Base-by-base conservation (phyloP, 2,888 invertebrate species). In the Rhimphoctona megacephalus region DNA sequence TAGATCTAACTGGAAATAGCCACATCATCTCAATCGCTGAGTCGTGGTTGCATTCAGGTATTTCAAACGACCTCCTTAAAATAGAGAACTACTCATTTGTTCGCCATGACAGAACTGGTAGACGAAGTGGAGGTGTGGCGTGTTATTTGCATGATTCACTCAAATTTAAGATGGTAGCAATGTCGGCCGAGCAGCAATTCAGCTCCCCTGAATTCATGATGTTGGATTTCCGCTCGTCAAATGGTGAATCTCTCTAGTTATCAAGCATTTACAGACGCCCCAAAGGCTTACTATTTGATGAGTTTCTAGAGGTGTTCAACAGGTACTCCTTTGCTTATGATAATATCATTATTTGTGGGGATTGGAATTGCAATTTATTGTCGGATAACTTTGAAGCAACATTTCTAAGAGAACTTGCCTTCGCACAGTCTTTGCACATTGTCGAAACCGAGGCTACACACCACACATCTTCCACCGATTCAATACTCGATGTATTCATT, bases 61-160 rank as follows among this genome's bases (percentile, higher is more conserved):
- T 77, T 1, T 33, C 30, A 5, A 77, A 78, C 14, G 74, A 52
- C 43, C 36, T 70, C 14, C 0, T 84, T 17, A 8, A 8, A 1
- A n/a, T 84, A 2, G 19, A 76, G 6, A 22, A 76, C 39, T 85
- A 43, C 43, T n/a, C 22, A 25, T 8, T 80, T 17, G 22, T 70
- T 14, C 25, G 69, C 1, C 25, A 70, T 11, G 69, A 70, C 19
- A 70, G 69, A 30, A 46, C 11, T 14, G 49, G 52, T 2, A 73
- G 25, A 19, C 22, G n/a, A 2, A 81, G 85, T 6, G 81, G 85
- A 17, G 84, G 84, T 9, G 67, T 85, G 14, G 84, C 74, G 4
- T 80, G 80, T 19, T 78, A 54, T 19, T 54, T 84, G 9, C 84
- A 84, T 30, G 52, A 84, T 4, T 84, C 84, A 5, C 25, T 84